Conservation (phyloP, 2,888 invertebrate species). For the Eugnorisma glareosa region DNA sequence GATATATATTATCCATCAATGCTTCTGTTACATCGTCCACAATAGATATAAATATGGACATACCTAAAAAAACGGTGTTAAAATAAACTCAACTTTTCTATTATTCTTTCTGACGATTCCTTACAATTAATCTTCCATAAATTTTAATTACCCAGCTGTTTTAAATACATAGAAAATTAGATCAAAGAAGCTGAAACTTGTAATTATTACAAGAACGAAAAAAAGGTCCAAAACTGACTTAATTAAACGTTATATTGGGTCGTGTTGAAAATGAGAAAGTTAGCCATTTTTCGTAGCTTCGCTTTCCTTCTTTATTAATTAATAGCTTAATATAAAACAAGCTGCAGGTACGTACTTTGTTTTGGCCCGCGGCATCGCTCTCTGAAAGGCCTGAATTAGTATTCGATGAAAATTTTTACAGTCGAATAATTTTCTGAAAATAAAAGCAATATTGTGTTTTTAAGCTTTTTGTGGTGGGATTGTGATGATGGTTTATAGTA, state of each 20-base stretch:
- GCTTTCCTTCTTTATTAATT: slow-evolving; percentile 74
- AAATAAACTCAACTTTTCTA: slow-evolving; percentile 18
- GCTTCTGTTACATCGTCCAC: neutral
- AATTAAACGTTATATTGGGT: slow-evolving; percentile 76
- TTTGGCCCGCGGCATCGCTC: slow-evolving; percentile 39
- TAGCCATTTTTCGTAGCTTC: slow-evolving; percentile 68
- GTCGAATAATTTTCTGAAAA: slow-evolving; percentile 33
- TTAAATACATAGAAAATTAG: slow-evolving; percentile 73
- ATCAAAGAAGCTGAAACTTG: slow-evolving; percentile 76
- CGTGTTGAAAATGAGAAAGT: slow-evolving; percentile 76
- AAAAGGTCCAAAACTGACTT: slow-evolving; percentile 70
- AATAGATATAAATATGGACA: neutral
- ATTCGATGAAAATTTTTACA: slow-evolving; percentile 37
- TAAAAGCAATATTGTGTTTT: slow-evolving; percentile 28
- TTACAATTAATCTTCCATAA: slow-evolving; percentile 43
- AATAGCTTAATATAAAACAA: slow-evolving; percentile 74
- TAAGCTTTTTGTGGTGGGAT: slow-evolving; percentile 5
- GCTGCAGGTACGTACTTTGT: slow-evolving; percentile 54
- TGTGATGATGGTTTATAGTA: neutral
- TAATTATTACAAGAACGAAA: slow-evolving; percentile 75
- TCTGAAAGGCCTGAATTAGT: slow-evolving; percentile 37
- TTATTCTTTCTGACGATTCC: slow-evolving; percentile 41
- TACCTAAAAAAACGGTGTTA: neutral
- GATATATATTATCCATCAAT: too few species aligned
- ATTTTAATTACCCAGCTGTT: slow-evolving; percentile 63